Evolutionary conservation across 2,888 invertebrate species (phyloP).

Genomic region (Tetragonula carbonaria): DNA sequence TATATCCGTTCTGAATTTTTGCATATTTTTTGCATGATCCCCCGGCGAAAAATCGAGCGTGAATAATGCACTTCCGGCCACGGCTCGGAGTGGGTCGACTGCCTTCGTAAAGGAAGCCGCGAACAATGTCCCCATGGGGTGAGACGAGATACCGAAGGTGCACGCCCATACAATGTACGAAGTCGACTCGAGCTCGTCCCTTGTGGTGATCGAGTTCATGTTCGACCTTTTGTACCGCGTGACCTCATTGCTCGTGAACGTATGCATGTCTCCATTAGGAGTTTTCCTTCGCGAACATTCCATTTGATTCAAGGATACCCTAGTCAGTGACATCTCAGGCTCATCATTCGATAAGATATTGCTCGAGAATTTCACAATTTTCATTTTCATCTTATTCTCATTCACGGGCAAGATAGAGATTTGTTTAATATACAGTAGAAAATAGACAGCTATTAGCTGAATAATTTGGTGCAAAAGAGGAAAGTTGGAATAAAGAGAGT

Average conservation of each 20-base stretch:
- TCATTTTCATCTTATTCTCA: too few relatives aligned
- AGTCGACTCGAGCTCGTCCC: conserved; percentile 53
- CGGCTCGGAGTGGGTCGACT: conserved; percentile 7
- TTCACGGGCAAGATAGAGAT: too few relatives aligned
- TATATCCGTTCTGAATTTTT: conserved; percentile 26
- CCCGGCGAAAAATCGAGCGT: conserved; percentile 37
- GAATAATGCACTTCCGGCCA: conserved; percentile 59
- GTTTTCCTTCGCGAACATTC: neutral
- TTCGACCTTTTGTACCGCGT: conserved; percentile 35
- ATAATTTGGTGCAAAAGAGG: too few relatives aligned
- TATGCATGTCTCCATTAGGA: neutral
- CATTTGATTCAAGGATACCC: neutral
- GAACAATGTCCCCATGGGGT: conserved; percentile 20
- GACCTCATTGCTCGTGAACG: neutral
- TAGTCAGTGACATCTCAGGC: neutral
- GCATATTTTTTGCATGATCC: conserved; percentile 35
- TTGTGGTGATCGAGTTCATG: conserved; percentile 39
- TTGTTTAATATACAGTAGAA: too few relatives aligned
- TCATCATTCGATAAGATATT: neutral
- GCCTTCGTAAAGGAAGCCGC: conserved; percentile 23
- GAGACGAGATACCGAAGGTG: conserved; percentile 13
- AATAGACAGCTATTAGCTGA: too few relatives aligned
- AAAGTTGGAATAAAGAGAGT: too few relatives aligned
- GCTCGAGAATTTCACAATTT: neutral
- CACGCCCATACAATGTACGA: conserved; percentile 50